Base-by-base conservation (phyloP, 2,797 vertebrate species). In the Acomys russatus region DNA sequence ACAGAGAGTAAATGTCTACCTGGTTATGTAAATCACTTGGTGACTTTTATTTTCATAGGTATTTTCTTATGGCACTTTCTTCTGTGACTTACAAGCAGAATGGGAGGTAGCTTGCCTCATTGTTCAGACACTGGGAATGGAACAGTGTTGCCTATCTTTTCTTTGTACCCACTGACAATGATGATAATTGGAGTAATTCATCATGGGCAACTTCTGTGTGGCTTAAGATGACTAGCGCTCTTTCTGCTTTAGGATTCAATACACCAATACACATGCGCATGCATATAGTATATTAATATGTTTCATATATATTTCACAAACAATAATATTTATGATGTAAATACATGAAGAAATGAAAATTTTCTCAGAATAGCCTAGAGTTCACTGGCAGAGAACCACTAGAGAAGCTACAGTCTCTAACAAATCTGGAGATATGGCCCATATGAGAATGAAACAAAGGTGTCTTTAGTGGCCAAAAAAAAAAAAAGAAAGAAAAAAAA, bases 211-310 rank as follows among this genome's bases (percentile, higher is more conserved):
- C 30, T 44, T 49, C 30, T 61, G 8, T 51, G n/a, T 68, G 8
- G n/a, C 33, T 82, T 28, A 93, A 73, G 77, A 82, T 78, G 77
- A 56, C 49, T 77, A 61, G 23, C 33, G 51, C 8, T 11, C 12
- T 76, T 90, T 94, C 56, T 86, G 30, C 59, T 76, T 93, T 90
- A 64, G 23, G 35, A 44, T 93, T 97, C 38, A 66, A 18, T 78
- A 56, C n/a, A 44, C 44, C 44, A 44, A 44, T 44, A 44, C 4
- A 44, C 44, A 44, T 44, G 4, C 44, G 44, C 44, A 44, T 44
- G 44, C 44, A 44, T 44, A 44, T 44, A 44, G 44, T 44, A 44
- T 44, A 4, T 44, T 44, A 44, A 44, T 44, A 44, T 44, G 4
- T 44, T 44, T 44, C 44, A 44, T 44, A 89, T 90, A 51, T 82